Evolutionary conservation across 2,888 invertebrate species (phyloP).

Genomic region (Leucoma salicis): DNA sequence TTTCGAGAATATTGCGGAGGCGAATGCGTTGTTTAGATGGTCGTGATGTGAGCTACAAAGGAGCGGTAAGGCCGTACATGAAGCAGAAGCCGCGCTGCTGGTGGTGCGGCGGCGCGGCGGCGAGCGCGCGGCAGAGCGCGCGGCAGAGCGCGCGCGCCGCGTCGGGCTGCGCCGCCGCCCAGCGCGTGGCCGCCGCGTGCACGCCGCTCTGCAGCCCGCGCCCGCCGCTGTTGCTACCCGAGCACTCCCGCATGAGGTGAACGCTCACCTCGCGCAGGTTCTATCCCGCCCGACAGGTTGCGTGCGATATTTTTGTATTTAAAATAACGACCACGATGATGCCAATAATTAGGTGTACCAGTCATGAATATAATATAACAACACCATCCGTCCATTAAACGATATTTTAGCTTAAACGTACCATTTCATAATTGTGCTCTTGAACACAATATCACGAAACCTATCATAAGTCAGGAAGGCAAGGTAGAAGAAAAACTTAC

Average conservation of each 20-base stretch:
- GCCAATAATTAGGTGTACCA: too few relatives aligned
- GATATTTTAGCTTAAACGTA: too few relatives aligned
- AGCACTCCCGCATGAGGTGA: constrained; percentile 86
- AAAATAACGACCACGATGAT: too few relatives aligned
- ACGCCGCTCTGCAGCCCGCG: constrained; percentile 74
- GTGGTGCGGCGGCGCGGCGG: constrained; percentile 85
- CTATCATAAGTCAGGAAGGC: too few relatives aligned
- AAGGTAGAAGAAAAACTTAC: too few relatives aligned
- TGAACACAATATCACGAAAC: too few relatives aligned
- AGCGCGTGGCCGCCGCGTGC: constrained; percentile 90
- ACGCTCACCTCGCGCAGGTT: constrained; percentile 93
- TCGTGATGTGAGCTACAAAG: too few relatives aligned
- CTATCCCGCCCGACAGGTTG: constrained; percentile 58
- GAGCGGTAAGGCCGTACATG: constrained; percentile 86
- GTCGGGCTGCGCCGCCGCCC: constrained; percentile 91
- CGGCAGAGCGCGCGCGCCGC: constrained; percentile 89
- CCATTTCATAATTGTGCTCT: too few relatives aligned
- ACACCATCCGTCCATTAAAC: too few relatives aligned
- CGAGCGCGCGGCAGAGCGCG: constrained; percentile 86
- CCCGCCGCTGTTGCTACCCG: constrained; percentile 21
- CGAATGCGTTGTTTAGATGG: too few relatives aligned
- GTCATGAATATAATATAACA: too few relatives aligned
- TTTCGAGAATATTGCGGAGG: too few relatives aligned
- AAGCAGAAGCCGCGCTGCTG: constrained; percentile 89
- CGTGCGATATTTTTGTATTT: neutral